Base-by-base conservation (phyloP, 2,888 invertebrate species). In the Cheiracanthium punctorium region DNA sequence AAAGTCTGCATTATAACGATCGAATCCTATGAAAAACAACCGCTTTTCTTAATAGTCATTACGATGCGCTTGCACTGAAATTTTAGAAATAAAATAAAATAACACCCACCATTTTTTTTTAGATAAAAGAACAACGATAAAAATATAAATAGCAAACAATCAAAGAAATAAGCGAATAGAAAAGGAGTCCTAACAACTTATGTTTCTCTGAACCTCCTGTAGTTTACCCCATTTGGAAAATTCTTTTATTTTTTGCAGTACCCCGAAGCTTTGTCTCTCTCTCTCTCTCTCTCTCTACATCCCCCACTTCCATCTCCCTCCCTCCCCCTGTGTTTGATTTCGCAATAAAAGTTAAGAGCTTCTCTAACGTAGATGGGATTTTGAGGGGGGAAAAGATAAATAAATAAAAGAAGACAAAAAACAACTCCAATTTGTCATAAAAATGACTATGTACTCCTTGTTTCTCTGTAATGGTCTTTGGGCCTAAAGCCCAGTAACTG, bases 401-500 rank as follows among this genome's bases (percentile, higher is more conserved):
- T 76, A 64, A 24, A 32, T 24, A n/a, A 37, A 17, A 67, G 30
- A 67, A 29, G 30, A 17, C 29, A 79, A 81, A 84, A 79, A 67
- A 75, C 72, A 77, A 79, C 84, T 73, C 52, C 84, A 79, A 84
- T 84, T 84, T 84, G 77, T 84, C 84, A 84, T 84, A 84, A 77
- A 84, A 84, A 84, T 84, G 67, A 67, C 82, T 32, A 17, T 33
- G 28, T 30, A 48, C 41, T 64, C 80, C 37, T 70, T 81, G 70
- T 71, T 82, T 72, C 75, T 48, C 48, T 17, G 43, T 77, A 79
- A 84, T 69, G 79, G 73, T 67, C 73, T 79, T 69, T 43, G 32
- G 43, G 58, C 58, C 69, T 79, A 72, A 76, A 82, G 82, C 82
- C 28, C 20, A 24, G 24, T 65, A 67, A 17, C 20, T 41, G 28